Conservation (phyloP, 2,888 invertebrate genomes). For the Pandemis heparana region DNA sequence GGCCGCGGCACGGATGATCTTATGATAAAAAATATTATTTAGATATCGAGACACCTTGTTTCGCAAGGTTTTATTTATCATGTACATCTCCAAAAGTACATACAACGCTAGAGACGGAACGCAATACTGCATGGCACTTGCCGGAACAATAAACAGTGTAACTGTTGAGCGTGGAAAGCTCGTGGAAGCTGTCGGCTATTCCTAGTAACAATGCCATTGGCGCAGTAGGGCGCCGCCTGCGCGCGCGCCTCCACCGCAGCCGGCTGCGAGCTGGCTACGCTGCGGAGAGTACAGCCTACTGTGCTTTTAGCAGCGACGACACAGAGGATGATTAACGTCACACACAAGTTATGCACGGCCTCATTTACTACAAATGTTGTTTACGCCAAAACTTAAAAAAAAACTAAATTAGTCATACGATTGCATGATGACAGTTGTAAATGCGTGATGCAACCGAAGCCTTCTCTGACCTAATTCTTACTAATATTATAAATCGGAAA, state of each 20-base stretch:
- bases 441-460: no score
- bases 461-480: no score
- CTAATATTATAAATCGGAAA: no score
- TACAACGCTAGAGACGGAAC: neutral
- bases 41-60: neutral
- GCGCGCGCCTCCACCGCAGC: neutral
- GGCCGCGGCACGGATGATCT: neutral
- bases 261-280: conserved; percentile 19
- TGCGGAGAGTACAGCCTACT: neutral
- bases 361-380: no score
- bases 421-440: no score
- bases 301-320: no score
- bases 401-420: no score
- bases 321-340: no score
- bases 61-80: neutral
- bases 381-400: no score
- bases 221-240: conserved; percentile 22
- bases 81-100: neutral
- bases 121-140: neutral
- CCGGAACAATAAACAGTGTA: neutral
- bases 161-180: neutral
- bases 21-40: neutral
- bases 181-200: conserved; percentile 20
- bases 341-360: no score
- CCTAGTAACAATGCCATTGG: conserved; percentile 16